Evolutionary conservation across 2,888 invertebrate species (phyloP), one percentile per base, ranked within the genome.

Genomic region (Athrips mouffetella): DNA sequence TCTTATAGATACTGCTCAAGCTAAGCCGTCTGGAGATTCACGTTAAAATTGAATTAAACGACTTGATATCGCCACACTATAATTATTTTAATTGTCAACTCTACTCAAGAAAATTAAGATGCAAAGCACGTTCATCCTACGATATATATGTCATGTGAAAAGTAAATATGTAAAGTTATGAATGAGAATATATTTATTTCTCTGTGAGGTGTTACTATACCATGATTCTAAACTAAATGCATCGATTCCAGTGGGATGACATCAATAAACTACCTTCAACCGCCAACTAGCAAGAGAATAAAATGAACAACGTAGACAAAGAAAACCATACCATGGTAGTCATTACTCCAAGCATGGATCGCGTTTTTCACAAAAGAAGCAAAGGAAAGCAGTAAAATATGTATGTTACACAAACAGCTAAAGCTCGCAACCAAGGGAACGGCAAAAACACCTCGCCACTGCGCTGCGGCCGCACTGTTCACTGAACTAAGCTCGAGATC

Each of bases 271-370:
- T 82, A 83, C 67, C 72, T 70, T 72, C 72, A 64, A 67, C 67
- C 70, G 16, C 35, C 35, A 20, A 73, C 79, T 75, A 79, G 73
- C 73, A 73, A 77, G 69, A 75, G 64, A 71, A 76, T 67, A 76
- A n/a, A 70, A 64, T 70, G 59, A 57, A 61, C 65, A 81, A 77
- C 76, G 73, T 81, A 85, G 80, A 87, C 87, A 88, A 88, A 87
- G 87, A 80, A 86, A 87, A 87, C 87, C 87, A 87, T 88, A 88
- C 87, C 87, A 88, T 86, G 84, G 87, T 88, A 81, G 87, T 87
- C 87, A 88, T 88, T 82, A 84, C 87, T 87, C 87, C 87, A 80
- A 88, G 87, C 87, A 88, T 88, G 85, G 87, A 83, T 87, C 83
- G 85, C 82, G 85, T 70, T 85, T 85, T 81, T 67, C 85, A 79